A percentile compares a stretch with the other conserved stretches of the same genome.
Evolutionary conservation across 2,113 vertebrate genomes (phyloP).

Genomic region (Apistogramma diplotaenia): DNA sequence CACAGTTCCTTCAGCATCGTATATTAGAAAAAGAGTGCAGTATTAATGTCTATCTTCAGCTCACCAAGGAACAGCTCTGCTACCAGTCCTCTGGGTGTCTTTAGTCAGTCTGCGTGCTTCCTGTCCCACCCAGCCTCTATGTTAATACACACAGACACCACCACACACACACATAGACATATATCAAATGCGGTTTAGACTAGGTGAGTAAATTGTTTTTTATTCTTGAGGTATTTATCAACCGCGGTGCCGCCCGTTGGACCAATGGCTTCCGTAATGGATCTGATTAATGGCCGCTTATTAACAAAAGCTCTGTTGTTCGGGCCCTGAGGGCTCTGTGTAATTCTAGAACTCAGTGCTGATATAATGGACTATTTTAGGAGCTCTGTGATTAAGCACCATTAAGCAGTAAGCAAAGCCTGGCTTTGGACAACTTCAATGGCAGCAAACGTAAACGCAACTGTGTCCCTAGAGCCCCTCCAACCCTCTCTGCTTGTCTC

Average conservation of each 20-base stretch:
- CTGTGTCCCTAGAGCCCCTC: conserved; percentile 62
- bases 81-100: conserved; percentile 74
- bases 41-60: conserved; percentile 60
- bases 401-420: conserved; percentile 69
- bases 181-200: conserved; percentile 62
- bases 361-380: conserved; percentile 77
- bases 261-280: conserved; percentile 69
- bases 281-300: conserved; percentile 77
- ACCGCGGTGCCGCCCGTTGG: conserved; percentile 34
- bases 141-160: conserved; percentile 39
- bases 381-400: conserved; percentile 76
- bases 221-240: conserved; percentile 75
- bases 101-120: conserved; percentile 72
- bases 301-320: conserved; percentile 79
- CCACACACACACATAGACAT: conserved; percentile 26
- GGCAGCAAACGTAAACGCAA: conserved; percentile 67
- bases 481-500: conserved; percentile 58
- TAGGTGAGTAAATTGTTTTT: conserved; percentile 76
- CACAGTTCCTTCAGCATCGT: not conserved
- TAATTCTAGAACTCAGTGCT: conserved; percentile 67
- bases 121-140: conserved; percentile 72
- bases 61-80: conserved; percentile 34
- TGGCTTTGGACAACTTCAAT: conserved; percentile 71
- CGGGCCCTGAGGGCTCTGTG: conserved; percentile 57
- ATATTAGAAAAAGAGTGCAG: not conserved